A percentile compares a stretch with the other conserved stretches of the same genome.
Conservation (phyloP, 2,888 invertebrate species). For the Trimorus sp. region DNA sequence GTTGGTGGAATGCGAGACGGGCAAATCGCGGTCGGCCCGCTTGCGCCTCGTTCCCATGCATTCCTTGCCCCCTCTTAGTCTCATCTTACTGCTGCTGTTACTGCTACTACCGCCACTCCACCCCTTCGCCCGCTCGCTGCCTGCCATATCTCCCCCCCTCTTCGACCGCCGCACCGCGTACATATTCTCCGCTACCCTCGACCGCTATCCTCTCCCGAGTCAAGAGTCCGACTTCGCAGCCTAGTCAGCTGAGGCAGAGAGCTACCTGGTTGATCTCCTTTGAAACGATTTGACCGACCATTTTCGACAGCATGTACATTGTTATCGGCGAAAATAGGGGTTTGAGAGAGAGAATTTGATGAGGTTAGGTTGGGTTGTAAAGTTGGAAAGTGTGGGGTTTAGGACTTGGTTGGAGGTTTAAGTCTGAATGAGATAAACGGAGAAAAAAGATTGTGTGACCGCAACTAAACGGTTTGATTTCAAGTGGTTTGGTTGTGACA, state of each 20-base stretch:
- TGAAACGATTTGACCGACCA: constrained; percentile 68
- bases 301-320: constrained; percentile 55
- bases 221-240: constrained; percentile 48
- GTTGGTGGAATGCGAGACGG: constrained; percentile 81
- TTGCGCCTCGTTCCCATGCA: constrained; percentile 79
- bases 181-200: constrained; percentile 62
- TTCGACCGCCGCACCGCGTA: constrained; percentile 51
- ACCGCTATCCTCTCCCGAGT: constrained; percentile 45
- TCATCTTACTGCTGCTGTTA: constrained; percentile 64
- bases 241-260: constrained; percentile 34
- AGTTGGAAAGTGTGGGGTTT: too few species aligned
- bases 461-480: too few species aligned
- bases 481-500: too few species aligned
- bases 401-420: too few species aligned
- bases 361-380: too few species aligned
- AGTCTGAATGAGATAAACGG: too few species aligned
- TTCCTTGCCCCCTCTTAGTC: constrained; percentile 71
- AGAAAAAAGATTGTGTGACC: too few species aligned
- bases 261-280: constrained; percentile 65
- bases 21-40: constrained; percentile 81
- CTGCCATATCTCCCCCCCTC: constrained; percentile 50
- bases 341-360: too few species aligned
- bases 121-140: constrained; percentile 33
- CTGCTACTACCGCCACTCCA: constrained; percentile 62
- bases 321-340: too few species aligned